Evolutionary conservation across 2,113 vertebrate genomes (phyloP).

Genomic region (Trichechus manatus): DNA sequence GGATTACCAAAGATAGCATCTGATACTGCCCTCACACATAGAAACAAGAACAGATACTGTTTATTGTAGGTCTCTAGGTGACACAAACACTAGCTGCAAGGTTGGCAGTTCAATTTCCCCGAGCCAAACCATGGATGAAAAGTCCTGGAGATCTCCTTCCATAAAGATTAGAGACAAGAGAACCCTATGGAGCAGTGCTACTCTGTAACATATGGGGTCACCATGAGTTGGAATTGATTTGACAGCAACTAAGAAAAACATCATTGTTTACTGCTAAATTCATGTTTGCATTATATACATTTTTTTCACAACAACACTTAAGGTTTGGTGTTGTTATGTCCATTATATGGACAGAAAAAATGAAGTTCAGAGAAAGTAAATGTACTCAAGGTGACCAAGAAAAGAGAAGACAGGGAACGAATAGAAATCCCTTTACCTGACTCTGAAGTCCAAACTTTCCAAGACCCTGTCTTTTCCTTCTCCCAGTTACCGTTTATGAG

Average conservation of each 20-base stretch:
- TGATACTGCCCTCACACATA: not conserved
- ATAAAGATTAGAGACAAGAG: not conserved
- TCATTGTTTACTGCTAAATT: not conserved
- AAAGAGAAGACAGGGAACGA: not conserved
- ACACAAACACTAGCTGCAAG: not conserved
- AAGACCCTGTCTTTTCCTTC: not conserved
- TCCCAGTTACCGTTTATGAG: not conserved
- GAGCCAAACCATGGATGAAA: not conserved
- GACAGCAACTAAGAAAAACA: not conserved
- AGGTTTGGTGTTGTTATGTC: not conserved
- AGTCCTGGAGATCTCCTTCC: not conserved
- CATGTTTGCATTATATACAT: not conserved
- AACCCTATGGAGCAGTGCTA: not conserved
- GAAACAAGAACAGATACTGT: not conserved
- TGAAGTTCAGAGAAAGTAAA: not conserved
- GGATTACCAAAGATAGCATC: not conserved
- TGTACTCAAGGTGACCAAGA: not conserved
- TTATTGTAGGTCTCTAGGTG: not conserved
- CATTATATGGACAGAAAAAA: slow-evolving; percentile 1
- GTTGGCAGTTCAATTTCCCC: not conserved
- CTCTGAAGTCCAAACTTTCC: not conserved
- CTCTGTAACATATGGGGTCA: not conserved
- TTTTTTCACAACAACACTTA: not conserved
- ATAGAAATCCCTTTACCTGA: not conserved
- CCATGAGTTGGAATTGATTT: not conserved